Evolutionary conservation across 2,888 invertebrate species (phyloP).

Genomic region (Incurvaria masculella): DNA sequence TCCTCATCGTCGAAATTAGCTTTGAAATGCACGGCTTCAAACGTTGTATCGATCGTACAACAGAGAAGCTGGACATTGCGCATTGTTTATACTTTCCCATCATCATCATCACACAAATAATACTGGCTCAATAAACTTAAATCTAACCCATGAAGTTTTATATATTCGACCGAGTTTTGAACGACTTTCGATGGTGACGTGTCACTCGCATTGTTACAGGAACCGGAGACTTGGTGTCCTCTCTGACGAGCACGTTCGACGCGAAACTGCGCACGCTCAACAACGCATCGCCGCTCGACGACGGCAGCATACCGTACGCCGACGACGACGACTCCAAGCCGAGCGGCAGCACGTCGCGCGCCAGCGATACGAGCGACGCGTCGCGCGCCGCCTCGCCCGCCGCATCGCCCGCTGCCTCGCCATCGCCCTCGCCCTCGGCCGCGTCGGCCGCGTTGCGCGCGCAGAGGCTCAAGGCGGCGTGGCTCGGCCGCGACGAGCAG

Average conservation of each 20-base stretch:
- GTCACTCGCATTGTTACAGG: conserved; percentile 55
- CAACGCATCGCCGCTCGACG: conserved; percentile 62
- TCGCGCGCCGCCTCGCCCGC: conserved; percentile 31
- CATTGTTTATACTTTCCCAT: not conserved
- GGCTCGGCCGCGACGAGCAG: conserved; percentile 42
- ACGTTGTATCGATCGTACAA: no score
- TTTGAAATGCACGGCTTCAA: not conserved
- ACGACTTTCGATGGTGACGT: not conserved
- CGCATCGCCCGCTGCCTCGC: conserved; percentile 22
- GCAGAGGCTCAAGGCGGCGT: conserved; percentile 43
- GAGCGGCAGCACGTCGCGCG: conserved; percentile 18
- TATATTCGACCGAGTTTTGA: no score
- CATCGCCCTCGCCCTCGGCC: conserved; percentile 20
- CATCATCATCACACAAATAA: conserved; percentile 1
- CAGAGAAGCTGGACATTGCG: not conserved
- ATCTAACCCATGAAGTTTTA: no score
- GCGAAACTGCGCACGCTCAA: conserved; percentile 74
- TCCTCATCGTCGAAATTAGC: not conserved
- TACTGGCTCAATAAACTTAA: not conserved
- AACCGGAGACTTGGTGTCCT: conserved; percentile 77
- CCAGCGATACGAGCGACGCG: conserved; percentile 31
- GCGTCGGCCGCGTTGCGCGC: conserved; percentile 26
- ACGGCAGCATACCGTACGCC: conserved; percentile 69
- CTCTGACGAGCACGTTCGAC: conserved; percentile 81
- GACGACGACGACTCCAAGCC: conserved; percentile 64